Evolutionary conservation across 2,113 vertebrate genomes (phyloP).

Genomic region (Miniopterus natalensis): DNA sequence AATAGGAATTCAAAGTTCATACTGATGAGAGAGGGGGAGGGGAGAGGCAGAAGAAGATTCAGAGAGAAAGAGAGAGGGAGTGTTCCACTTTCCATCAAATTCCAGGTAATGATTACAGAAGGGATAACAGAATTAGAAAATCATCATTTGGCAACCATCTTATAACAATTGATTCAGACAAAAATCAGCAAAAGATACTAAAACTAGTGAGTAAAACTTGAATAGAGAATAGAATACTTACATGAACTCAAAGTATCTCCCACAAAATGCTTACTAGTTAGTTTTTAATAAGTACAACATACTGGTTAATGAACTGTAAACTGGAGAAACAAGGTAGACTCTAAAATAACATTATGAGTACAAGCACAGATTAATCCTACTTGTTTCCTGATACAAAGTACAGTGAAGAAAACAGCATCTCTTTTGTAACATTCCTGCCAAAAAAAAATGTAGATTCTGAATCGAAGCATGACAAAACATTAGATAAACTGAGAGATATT

Average conservation of each 20-base stretch:
- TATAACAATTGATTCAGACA: not conserved
- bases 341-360: not conserved
- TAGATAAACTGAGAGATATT: not conserved
- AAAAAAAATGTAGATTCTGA: not conserved
- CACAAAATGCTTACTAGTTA: conserved; percentile 3
- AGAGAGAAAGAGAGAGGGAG: too few species aligned
- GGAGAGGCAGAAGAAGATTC: too few species aligned
- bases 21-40: too few species aligned
- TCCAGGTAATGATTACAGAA: not conserved
- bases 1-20: not conserved
- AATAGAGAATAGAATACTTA: conserved; percentile 19
- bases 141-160: not conserved
- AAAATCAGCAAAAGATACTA: conserved; percentile 30
- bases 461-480: not conserved
- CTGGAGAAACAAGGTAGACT: not conserved
- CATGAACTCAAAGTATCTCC: not conserved
- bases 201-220: not conserved
- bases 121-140: not conserved
- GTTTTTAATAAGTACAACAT: not conserved
- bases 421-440: not conserved
- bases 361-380: not conserved
- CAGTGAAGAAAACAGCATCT: not conserved
- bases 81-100: not conserved
- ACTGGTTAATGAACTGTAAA: not conserved
- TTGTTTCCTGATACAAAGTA: not conserved